phyloP scores from a whole-genome alignment of 2,113 vertebrate genomes.

The Heterochromis multidens region DNA sequence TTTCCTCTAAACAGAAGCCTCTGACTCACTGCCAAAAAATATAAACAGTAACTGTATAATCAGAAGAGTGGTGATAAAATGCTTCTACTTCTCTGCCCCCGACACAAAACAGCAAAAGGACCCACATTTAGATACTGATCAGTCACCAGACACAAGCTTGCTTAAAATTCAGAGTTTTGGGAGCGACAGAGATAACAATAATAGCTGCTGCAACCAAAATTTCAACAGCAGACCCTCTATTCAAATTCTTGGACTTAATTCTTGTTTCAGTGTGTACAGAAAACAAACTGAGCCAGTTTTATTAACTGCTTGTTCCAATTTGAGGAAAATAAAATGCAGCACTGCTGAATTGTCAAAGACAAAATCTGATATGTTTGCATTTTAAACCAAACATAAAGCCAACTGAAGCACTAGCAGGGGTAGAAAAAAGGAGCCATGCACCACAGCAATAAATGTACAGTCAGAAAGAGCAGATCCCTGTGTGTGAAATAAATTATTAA shows the following conservation, averaged over 20 bases:
- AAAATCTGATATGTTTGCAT: background rate
- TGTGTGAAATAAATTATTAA: constrained; percentile 16
- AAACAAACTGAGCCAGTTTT: background rate
- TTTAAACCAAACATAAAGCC: background rate
- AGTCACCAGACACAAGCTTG: background rate
- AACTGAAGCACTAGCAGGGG: background rate
- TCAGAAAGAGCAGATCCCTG: background rate
- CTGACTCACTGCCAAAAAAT: constrained; percentile 46
- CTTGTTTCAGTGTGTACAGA: background rate
- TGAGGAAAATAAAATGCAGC: background rate
- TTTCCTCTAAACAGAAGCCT: constrained; percentile 47
- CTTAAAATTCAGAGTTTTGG: background rate
- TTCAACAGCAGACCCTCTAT: background rate
- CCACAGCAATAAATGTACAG: background rate
- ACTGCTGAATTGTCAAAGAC: background rate
- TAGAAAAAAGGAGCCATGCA: background rate
- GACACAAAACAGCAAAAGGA: background rate
- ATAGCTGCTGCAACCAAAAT: background rate
- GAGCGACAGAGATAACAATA: background rate
- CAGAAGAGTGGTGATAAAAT: background rate
- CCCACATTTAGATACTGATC: background rate
- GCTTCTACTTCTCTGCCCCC: background rate
- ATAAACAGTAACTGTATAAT: background rate
- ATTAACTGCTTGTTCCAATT: background rate
- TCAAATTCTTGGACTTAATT: background rate